Evolutionary conservation across 2,113 vertebrate species (phyloP), one percentile per base, ranked within the genome.

Genomic region (Phalacrocorax aristotelis): DNA sequence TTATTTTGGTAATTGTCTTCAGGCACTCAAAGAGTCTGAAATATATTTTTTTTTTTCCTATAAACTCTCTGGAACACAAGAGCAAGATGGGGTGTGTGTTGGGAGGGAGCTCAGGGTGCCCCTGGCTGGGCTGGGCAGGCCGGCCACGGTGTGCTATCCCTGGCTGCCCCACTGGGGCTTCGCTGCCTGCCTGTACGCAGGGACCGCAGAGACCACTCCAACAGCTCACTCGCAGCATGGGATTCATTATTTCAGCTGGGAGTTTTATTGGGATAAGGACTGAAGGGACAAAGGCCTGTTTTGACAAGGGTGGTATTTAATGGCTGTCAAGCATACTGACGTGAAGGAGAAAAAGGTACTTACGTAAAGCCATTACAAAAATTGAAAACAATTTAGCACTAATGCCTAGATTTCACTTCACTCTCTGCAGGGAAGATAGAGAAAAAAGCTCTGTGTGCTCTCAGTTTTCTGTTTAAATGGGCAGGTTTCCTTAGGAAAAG

Each of bases 381-480:
- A 76, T 61, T 92, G 80, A 64, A 94, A 95, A 75, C 15, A 34
- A 77, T 83, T 96, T 92, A 86, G 58, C 51, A 36, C 60, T 83
- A 84, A 65, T 95, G 69, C 38, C 60, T 71, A 32, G 60, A 84
- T 87, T 95, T 92, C 60, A 46, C 42, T 92, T 81, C 18, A 36
- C 29, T 54, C 79, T 86, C 83, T 78, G 61, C 54, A 80, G 65
- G 70, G 64, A 94, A 81, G 74, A 58, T 17, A 32, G 58, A 90
- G 68, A 26, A 70, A 77, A 94, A 89, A 84, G 10, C 32, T 71
- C 68, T 29, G 42, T 61, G 16, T 44, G 48, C 51, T 90, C 87
- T 87, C 75, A 72, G 18, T 46, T 96, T 97, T 94, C 90, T 89
- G 25, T 93, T 94, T 61, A 66, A 95, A 66, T 80, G 66, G 66